A percentile compares a stretch with the other conserved stretches of the same genome.
Conservation (phyloP, 2,888 invertebrate species). For the Eremobia ochroleuca region DNA sequence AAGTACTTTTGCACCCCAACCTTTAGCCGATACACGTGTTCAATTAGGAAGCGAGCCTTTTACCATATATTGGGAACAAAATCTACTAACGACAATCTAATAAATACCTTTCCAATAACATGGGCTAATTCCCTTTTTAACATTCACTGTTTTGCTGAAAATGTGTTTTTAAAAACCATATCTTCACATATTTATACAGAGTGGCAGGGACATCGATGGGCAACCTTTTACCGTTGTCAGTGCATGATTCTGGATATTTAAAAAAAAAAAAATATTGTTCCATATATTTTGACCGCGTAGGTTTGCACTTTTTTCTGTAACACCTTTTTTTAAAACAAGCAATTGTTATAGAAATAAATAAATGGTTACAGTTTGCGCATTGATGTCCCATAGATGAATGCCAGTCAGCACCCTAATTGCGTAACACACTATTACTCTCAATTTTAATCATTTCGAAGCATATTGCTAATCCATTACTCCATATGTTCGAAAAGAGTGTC, state of each 20-base stretch:
- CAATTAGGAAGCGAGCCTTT: conserved; percentile 22
- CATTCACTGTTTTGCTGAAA: background rate
- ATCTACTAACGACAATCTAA: conserved; percentile 20
- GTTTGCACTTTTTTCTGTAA: too few relatives aligned
- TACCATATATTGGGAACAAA: background rate
- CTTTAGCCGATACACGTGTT: conserved; percentile 34
- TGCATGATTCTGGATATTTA: background rate
- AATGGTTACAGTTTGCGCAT: too few relatives aligned
- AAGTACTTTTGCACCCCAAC: background rate
- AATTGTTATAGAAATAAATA: too few relatives aligned
- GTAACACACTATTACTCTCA: too few relatives aligned
- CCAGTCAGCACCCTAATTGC: too few relatives aligned
- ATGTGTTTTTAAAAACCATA: background rate
- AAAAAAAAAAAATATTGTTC: too few relatives aligned
- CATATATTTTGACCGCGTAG: too few relatives aligned
- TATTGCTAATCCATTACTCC: too few relatives aligned
- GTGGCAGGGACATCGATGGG: background rate
- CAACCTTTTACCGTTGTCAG: background rate
- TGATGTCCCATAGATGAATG: too few relatives aligned
- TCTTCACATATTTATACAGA: background rate
- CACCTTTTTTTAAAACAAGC: too few relatives aligned
- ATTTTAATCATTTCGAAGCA: too few relatives aligned
- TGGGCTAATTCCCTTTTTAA: background rate
- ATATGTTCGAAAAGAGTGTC: too few relatives aligned
- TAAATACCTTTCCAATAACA: conserved; percentile 5